A percentile compares a stretch with the other conserved stretches of the same genome.
These are phyloP conservation scores for Pogonus chalceus DNA, from an alignment of 1,140 invertebrate species.

Conservation along the genomic window DNA sequence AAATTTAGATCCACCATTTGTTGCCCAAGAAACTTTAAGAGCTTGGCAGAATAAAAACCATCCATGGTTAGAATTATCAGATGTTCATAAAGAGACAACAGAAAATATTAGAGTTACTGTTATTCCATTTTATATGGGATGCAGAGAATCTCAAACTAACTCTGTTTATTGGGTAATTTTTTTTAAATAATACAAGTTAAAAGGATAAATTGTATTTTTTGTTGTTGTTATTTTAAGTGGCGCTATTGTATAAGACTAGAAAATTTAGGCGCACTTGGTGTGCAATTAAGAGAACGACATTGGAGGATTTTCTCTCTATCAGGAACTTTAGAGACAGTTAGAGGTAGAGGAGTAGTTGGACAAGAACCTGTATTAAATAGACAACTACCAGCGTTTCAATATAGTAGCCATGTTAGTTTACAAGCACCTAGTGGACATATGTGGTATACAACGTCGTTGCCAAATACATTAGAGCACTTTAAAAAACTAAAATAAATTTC, in stretches of 20 bases:
- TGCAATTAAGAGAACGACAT: slow-evolving; percentile 87
- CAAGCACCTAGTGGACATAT: slow-evolving; percentile 97
- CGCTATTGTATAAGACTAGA: slow-evolving; percentile 92
- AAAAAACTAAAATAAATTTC: slow-evolving; percentile 12
- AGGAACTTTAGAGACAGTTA: slow-evolving; percentile 88
- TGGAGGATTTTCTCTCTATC: slow-evolving; percentile 95
- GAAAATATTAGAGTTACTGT: slow-evolving; percentile 92
- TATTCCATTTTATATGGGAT: slow-evolving; percentile 96
- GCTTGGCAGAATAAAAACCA: slow-evolving; percentile 98
- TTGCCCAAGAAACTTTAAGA: slow-evolving; percentile 77
- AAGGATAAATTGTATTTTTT: neutral
- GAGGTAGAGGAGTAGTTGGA: slow-evolving; percentile 87
- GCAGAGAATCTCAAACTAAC: slow-evolving; percentile 75
- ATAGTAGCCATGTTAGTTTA: slow-evolving; percentile 91
- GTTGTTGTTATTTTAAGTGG: slow-evolving; percentile 56
- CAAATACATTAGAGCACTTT: neutral
- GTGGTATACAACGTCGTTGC: slow-evolving; percentile 67
- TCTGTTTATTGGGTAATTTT: slow-evolving; percentile 79
- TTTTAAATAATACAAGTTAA: neutral
- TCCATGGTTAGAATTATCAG: slow-evolving; percentile 90
- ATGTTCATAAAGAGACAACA: slow-evolving; percentile 96
- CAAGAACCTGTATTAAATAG: slow-evolving; percentile 88
- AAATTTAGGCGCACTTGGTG: slow-evolving; percentile 80
- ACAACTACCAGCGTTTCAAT: slow-evolving; percentile 88
- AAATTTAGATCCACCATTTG: slow-evolving; percentile 68